Base-by-base conservation (phyloP, 1,140 invertebrate genomes). In the Drepana arcuata region DNA sequence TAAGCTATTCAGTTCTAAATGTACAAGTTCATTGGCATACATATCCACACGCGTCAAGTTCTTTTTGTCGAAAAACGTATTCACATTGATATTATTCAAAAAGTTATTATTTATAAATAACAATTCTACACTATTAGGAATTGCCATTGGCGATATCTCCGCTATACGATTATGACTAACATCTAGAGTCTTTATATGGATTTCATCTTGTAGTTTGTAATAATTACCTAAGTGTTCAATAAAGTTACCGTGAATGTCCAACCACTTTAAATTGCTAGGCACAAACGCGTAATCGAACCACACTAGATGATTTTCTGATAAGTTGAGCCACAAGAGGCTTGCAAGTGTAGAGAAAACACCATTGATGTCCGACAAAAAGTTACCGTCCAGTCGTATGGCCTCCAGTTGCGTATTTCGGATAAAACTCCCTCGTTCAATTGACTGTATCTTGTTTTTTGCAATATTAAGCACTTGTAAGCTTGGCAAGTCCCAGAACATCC, bases 281-380 rank as follows among this genome's bases (percentile, higher is more conserved):
- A 96, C 90, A 69, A 94, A 93, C 9, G 93, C 93, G 68, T 94
- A 95, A 70, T 96, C 94, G 66, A 95, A 95, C 92, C 93, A 94
- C 27, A 93, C 89, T 60, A 96, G 83, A 84, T 94, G 92, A 85
- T 96, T 96, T 78, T 94, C 92, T 1, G 93, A 95, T n/a, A 95
- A 84, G 74, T 96, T 96, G 21, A 96, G 80, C 89, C 94, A 92
- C 51, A 95, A 74, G 15, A 96, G 84, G 43, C 90, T 92, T 0
- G 91, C 87, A 5, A 96, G 79, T 7, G 91, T 91, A 14, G 91
- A 88, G 64, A 96, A 95, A 2, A 95, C 89, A 0, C 93, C 93
- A 73, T 95, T 93, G 23, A 96, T 92, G 52, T 95, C 92, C 5
- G 91, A 90, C 13, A 96, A 84, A 56, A 91, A 93, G 68, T 96